Base-by-base conservation (phyloP, 1,140 invertebrate genomes). In the Bombus picipes region DNA sequence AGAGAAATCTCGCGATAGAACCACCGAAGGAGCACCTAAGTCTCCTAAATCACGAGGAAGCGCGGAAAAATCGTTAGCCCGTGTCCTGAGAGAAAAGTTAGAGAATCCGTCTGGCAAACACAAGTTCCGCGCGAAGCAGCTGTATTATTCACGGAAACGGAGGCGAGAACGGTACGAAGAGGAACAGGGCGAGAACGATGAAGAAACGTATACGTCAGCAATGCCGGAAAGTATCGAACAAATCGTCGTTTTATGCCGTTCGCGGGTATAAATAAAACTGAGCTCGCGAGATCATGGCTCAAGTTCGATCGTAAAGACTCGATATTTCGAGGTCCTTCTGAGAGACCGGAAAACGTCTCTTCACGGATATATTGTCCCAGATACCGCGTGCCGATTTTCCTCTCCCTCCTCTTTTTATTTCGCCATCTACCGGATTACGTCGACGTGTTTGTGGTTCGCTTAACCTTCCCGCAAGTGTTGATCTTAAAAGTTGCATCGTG, bases 241-340 rank as follows among this genome's bases (percentile, higher is more conserved):
- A 70, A 86, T 89, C 70, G 76, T 65, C 32, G 73, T 25, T 81
- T 73, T 72, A 78, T 74, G 62, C 70, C 68, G 77, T 62, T 72
- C 72, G 57, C 53, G 53, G 34, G 39, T 86, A 82, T 88, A 89
- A 89, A 89, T 89, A 86, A 88, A 89, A 86, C 78, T 65, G 41
- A 28, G 32, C 37, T 32, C 57, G 57, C 41, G 77, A 65, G n/a
- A 73, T 74, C 74, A n/a, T 59, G 32, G 65, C 22, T 68, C n/a
- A 82, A 86, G 9, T 86, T 86, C 66, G 59, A 82, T 76, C 72
- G 81, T 53, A 39, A 76, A 65, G 72, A 76, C 34, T n/a, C 70
- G 79, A 72, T 57, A 81, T 59, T 68, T 15, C 32, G 32, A 34
- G 39, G 10, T 57, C 22, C 37, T 71, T 25, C 68, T 15, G 41